phyloP scores from a whole-genome alignment of 2,113 vertebrate genomes.

The Chamaetylas fuelleborni region DNA sequence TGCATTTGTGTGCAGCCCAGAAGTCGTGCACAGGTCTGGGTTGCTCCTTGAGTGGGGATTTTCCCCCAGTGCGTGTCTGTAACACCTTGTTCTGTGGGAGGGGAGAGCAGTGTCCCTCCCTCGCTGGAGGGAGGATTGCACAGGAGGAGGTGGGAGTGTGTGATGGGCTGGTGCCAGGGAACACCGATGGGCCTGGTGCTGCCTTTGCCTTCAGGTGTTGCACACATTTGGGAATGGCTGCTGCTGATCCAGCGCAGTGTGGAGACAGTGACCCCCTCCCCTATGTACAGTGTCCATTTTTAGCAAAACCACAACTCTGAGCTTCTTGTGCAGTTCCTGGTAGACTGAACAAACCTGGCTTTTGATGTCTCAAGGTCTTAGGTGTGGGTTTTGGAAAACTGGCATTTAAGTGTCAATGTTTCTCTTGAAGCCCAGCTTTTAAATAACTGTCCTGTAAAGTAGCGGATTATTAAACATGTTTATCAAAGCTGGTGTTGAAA shows the following conservation, averaged over 20 bases:
- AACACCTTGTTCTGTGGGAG: neutral
- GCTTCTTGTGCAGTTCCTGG: neutral
- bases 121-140: accelerated
- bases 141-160: accelerated
- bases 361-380: neutral
- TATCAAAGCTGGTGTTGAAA: slow-evolving; percentile 9
- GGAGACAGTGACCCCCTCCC: neutral
- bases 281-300: neutral
- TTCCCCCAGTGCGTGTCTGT: neutral
- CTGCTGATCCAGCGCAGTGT: neutral
- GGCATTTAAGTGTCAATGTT: neutral
- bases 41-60: neutral
- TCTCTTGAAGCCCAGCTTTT: slow-evolving; percentile 3
- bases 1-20: neutral
- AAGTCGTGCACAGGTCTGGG: neutral
- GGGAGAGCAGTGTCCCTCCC: neutral
- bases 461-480: slow-evolving; percentile 44
- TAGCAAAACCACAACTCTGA: neutral
- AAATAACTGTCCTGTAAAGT: slow-evolving; percentile 23
- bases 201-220: neutral
- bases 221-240: accelerated
- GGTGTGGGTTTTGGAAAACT: neutral
- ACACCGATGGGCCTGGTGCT: accelerated
- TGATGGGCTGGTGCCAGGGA: neutral
- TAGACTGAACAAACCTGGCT: neutral